Percentiles rank a stretch among this genome's conserved stretches.
Conservation (phyloP, 2,797 vertebrate genomes). For the Neoniphon sammara region DNA sequence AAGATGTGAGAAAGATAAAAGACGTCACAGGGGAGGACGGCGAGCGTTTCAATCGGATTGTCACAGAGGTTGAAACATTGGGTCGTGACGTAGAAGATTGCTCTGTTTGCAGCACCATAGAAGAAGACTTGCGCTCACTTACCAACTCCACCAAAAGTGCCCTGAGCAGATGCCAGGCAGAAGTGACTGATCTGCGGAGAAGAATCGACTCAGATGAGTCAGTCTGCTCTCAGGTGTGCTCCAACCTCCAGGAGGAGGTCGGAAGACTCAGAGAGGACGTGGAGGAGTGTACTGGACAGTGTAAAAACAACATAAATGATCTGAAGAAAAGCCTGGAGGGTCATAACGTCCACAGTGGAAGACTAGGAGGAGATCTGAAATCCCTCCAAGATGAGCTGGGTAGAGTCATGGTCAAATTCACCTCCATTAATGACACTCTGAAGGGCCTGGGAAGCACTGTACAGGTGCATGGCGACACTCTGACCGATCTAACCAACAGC, state of each 20-base stretch:
- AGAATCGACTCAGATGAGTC: slow-evolving; percentile 77
- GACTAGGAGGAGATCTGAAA: slow-evolving; percentile 83
- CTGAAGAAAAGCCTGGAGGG: slow-evolving; percentile 82
- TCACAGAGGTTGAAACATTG: slow-evolving; percentile 78
- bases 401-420: slow-evolving; percentile 81
- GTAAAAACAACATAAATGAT: slow-evolving; percentile 68
- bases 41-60: slow-evolving; percentile 81
- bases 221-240: slow-evolving; percentile 83
- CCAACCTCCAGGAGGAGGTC: slow-evolving; percentile 83
- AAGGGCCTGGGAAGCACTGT: slow-evolving; percentile 86
- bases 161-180: slow-evolving; percentile 77
- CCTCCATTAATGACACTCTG: slow-evolving; percentile 87
- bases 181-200: slow-evolving; percentile 67
- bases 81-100: slow-evolving; percentile 76
- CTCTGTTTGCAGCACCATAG: slow-evolving; percentile 70
- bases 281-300: slow-evolving; percentile 76
- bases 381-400: slow-evolving; percentile 88
- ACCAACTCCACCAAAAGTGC: slow-evolving; percentile 77
- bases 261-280: slow-evolving; percentile 82
- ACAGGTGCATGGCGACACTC: slow-evolving; percentile 83
- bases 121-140: slow-evolving; percentile 74
- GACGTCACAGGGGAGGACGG: slow-evolving; percentile 75
- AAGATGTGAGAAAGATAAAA: slow-evolving; percentile 78
- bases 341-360: slow-evolving; percentile 82
- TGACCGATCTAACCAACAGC: slow-evolving; percentile 80